Evolutionary conservation across 2,113 vertebrate genomes (phyloP).

Genomic region (Spheniscus mendiculus): DNA sequence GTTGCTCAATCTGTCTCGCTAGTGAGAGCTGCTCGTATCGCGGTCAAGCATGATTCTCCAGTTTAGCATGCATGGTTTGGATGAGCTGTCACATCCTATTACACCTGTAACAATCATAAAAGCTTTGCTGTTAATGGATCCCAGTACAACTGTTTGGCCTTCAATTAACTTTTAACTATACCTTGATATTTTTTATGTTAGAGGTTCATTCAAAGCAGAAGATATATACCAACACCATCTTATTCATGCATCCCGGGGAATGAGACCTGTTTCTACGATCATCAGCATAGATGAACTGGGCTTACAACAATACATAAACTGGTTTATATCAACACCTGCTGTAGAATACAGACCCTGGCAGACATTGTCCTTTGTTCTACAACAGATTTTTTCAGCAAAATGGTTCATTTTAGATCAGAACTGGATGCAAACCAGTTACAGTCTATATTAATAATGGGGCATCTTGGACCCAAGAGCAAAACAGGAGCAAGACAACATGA

Average conservation of each 20-base stretch:
- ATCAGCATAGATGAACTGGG: too few species aligned
- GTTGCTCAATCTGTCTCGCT: rapidly evolving
- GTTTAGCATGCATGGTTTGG: not conserved
- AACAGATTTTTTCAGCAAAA: not conserved
- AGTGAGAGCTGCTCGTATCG: not conserved
- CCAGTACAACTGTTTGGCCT: not conserved
- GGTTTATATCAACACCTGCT: not conserved
- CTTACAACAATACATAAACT: not conserved
- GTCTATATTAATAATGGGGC: not conserved
- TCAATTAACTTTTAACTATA: not conserved
- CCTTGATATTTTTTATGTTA: not conserved
- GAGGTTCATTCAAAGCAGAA: not conserved
- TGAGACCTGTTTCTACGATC: not conserved
- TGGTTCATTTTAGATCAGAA: not conserved
- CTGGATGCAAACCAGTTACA: not conserved
- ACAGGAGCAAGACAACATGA: not conserved
- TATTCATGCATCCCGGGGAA: not conserved
- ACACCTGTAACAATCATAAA: not conserved
- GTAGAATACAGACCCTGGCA: not conserved
- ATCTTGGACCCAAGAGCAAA: not conserved
- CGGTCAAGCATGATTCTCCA: not conserved
- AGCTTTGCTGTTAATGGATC: not conserved
- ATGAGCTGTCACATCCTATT: not conserved
- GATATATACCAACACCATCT: not conserved
- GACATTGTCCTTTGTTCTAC: not conserved